Evolutionary conservation across 92 coral and sea anemone genomes (phyloP), one percentile per base, ranked within the genome.

Genomic region (Palythoa grandiflora): DNA sequence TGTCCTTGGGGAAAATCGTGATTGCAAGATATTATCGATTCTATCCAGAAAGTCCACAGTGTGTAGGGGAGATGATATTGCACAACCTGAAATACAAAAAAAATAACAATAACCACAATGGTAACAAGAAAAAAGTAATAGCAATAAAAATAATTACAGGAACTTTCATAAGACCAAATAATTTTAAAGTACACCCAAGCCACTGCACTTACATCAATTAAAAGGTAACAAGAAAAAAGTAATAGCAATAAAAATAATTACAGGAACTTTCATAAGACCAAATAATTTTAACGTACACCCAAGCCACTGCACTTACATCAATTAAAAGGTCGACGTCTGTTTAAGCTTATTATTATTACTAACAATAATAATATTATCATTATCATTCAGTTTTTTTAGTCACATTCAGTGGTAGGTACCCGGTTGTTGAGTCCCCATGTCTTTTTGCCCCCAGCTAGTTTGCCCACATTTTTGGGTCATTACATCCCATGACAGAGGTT

Each of bases 21-120:
- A 89, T 57, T 79, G 73, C 88, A 97, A 83, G 70, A 93, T 95
- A 59, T 91, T 77, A 19, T 95, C 93, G 17, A 92, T 89, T 84
- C 92, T 83, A 48, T 90, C 91, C 37, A 97, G 63, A 81, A 92
- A 97, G 77, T 95, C 96, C n/a, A 93, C 92, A 73, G 94, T 78
- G 8, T 93, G 92, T 54, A 96, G 84, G 3, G 99, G 99, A 44
- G 97, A 95, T 13, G 91, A 89, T 50, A 95, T 90, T 11, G 79
- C 51, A 48, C 87, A 51, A 50, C 99, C 99, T 97, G 78, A 70
- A 50, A 89, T 17, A 15, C 61, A 55, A 55, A 13, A 2, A 44
- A 5, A 44, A 44, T 8, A 44, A 44, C 7, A 44, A 44, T 70
- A 3, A 35, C 44, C 10, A 68, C 6, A 28, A 13, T 14, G 35